Evolutionary conservation across 2,797 vertebrate genomes (phyloP).

Genomic region (Pangasius larnaudii): DNA sequence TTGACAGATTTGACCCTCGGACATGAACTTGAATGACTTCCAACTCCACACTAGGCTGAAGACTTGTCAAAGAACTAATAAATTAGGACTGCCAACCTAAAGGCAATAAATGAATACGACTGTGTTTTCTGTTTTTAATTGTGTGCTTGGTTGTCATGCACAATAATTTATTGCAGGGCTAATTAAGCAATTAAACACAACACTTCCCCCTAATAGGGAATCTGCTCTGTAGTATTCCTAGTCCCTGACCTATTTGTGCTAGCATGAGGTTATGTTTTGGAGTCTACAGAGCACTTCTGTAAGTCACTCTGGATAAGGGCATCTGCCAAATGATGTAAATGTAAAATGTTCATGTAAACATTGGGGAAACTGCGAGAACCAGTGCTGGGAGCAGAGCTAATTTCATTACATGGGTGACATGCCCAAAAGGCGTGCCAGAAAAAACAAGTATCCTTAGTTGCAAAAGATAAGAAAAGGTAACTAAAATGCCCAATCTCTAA

Average conservation of each 20-base stretch:
- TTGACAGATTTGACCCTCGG: neutral
- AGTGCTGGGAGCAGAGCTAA: neutral
- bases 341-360: slow-evolving; percentile 7
- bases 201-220: neutral
- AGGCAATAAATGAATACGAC: neutral
- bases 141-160: neutral
- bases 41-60: neutral
- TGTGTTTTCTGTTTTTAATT: neutral
- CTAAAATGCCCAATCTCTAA: neutral
- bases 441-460: neutral
- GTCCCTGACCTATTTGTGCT: slow-evolving; percentile 11
- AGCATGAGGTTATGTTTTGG: slow-evolving; percentile 6
- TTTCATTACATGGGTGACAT: neutral
- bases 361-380: neutral
- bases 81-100: neutral
- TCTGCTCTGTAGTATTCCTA: neutral
- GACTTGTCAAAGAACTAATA: neutral
- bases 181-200: slow-evolving; percentile 13
- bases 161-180: neutral
- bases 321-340: slow-evolving; percentile 12
- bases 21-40: neutral
- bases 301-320: slow-evolving; percentile 3
- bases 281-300: neutral
- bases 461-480: neutral
- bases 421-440: neutral